A percentile compares a stretch with the other conserved stretches of the same genome.
These are phyloP conservation scores for Colinus virginianus DNA, from an alignment of 2,113 vertebrate species.

Conservation along the genomic window DNA sequence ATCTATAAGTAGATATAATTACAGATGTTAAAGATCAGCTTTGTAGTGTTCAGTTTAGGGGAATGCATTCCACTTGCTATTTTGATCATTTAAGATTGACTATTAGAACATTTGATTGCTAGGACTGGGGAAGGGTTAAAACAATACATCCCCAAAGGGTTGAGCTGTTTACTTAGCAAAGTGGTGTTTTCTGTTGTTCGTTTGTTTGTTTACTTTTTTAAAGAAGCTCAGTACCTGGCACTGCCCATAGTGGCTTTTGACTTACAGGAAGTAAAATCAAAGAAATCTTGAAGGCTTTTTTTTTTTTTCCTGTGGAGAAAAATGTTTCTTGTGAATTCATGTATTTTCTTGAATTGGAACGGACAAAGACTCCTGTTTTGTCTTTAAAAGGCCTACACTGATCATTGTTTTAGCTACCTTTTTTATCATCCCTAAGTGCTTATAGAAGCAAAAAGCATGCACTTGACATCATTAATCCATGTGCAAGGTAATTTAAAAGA, in stretches of 20 bases:
- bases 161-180: neutral
- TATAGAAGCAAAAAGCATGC: neutral
- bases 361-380: neutral
- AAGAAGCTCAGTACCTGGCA: neutral
- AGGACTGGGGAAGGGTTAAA: neutral
- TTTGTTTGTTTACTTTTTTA: neutral
- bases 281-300: neutral
- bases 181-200: neutral
- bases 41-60: neutral
- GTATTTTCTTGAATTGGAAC: neutral
- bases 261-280: neutral
- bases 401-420: neutral
- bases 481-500: neutral
- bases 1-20: neutral
- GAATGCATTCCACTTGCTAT: neutral
- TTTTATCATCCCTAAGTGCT: neutral
- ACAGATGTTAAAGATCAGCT: neutral
- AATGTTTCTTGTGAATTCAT: neutral
- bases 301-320: neutral
- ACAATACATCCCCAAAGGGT: neutral
- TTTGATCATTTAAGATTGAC: neutral
- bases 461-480: conserved; percentile 2
- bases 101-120: neutral
- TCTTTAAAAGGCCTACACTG: neutral
- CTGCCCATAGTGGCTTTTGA: neutral